Conservation (phyloP, 2,888 invertebrate genomes). For the Agyllia agylla region DNA sequence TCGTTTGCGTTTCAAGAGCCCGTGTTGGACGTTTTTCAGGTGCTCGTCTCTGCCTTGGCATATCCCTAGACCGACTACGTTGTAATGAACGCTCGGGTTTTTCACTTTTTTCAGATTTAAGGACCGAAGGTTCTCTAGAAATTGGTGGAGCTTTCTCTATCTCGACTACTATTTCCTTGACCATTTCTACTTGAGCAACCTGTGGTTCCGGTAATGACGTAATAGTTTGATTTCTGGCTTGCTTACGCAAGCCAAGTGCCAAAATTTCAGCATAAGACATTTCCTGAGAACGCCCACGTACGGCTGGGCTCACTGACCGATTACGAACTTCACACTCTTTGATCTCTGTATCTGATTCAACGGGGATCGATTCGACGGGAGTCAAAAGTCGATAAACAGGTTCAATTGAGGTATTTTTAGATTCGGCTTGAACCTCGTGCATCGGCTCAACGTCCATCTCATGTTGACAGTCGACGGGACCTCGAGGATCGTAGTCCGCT, state of each 20-base stretch:
- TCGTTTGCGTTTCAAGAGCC: constrained; percentile 83
- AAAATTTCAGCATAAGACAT: constrained; percentile 95
- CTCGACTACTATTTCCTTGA: constrained; percentile 84
- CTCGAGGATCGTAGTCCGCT: constrained; percentile 65
- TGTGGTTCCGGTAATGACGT: constrained; percentile 85
- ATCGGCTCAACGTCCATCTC: constrained; percentile 65
- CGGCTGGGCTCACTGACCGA: constrained; percentile 82
- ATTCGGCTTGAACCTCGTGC: constrained; percentile 73
- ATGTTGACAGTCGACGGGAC: constrained; percentile 24
- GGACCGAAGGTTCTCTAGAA: constrained; percentile 66
- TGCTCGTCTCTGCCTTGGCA: constrained; percentile 85
- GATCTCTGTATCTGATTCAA: constrained; percentile 70
- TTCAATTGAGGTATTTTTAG: constrained; percentile 68
- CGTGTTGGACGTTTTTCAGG: constrained; percentile 85
- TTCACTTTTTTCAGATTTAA: constrained; percentile 79
- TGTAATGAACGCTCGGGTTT: constrained; percentile 80
- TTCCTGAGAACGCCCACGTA: constrained; percentile 89
- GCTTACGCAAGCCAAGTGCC: constrained; percentile 91
- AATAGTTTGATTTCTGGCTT: constrained; percentile 82
- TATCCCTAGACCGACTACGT: constrained; percentile 86
- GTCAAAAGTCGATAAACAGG: constrained; percentile 32
- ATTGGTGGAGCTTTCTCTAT: constrained; percentile 81
- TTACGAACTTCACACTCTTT: constrained; percentile 79
- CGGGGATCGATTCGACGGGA: constrained; percentile 44
- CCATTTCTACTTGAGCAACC: constrained; percentile 85